These are phyloP conservation scores for Varanus komodoensis DNA, from an alignment of 2,113 vertebrate genomes.

Conservation along the genomic window DNA sequence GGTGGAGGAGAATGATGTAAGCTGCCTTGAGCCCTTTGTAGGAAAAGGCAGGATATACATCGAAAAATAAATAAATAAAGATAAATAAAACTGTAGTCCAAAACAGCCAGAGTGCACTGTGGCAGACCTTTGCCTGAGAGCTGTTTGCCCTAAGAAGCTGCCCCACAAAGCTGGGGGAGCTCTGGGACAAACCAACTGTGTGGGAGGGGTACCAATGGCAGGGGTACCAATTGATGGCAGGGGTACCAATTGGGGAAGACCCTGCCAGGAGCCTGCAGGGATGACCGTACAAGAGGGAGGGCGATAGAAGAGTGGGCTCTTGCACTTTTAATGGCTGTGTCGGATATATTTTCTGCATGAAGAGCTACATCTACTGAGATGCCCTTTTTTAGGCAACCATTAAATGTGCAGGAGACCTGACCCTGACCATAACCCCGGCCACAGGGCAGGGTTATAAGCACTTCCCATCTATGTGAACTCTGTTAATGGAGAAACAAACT, in stretches of 20 bases:
- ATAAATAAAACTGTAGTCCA: background rate
- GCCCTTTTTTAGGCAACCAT: too few species aligned
- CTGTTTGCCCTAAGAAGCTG: too few species aligned
- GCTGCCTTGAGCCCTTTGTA: too few species aligned
- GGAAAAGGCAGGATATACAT: too few species aligned
- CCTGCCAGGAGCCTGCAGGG: background rate
- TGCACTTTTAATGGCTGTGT: background rate
- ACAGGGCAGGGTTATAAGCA: background rate
- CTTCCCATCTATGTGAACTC: too few species aligned
- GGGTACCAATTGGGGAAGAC: background rate
- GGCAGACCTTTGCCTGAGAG: background rate
- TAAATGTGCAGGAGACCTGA: background rate
- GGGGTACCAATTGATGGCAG: background rate
- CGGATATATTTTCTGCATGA: background rate
- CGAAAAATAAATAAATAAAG: too few species aligned
- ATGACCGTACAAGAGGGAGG: background rate
- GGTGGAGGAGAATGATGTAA: too few species aligned
- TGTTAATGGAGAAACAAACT: too few species aligned
- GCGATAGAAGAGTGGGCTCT: too few species aligned
- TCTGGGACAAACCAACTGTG: background rate
- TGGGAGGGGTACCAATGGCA: background rate
- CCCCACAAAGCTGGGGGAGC: background rate
- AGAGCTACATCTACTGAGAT: background rate
- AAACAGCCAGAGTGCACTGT: background rate
- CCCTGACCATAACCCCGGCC: background rate